phyloP scores from a whole-genome alignment of 2,888 invertebrate genomes.

The Sphaerophoria rueppellii region DNA sequence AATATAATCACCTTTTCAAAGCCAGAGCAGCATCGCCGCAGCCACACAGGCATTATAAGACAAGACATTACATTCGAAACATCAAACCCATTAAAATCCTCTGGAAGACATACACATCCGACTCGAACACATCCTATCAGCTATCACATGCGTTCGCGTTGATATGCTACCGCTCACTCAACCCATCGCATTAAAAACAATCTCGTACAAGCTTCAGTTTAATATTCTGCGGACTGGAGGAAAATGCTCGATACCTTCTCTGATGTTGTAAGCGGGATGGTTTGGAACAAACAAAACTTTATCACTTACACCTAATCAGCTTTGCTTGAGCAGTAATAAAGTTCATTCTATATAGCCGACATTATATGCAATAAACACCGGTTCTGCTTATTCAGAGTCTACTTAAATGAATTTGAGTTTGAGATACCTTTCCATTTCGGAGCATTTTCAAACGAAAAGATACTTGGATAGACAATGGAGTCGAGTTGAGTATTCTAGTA shows the following conservation, averaged over 20 bases:
- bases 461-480: not conserved
- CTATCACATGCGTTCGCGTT: not conserved
- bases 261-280: not conserved
- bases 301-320: conserved; percentile 72
- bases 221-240: conserved; percentile 11
- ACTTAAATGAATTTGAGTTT: not conserved
- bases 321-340: conserved; percentile 67
- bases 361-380: conserved; percentile 63
- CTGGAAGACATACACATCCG: conserved; percentile 11
- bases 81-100: conserved; percentile 53
- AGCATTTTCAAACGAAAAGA: conserved; percentile 19
- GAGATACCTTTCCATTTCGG: conserved; percentile 32
- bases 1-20: conserved; percentile 39
- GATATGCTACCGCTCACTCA: not conserved
- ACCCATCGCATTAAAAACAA: conserved; percentile 40
- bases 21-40: not conserved
- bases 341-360: conserved; percentile 59
- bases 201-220: conserved; percentile 22
- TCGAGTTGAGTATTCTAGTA: not conserved
- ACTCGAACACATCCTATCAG: not conserved
- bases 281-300: conserved; percentile 46
- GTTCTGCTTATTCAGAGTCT: conserved; percentile 43
- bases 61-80: conserved; percentile 42
- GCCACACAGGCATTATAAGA: too few species aligned
- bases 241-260: conserved; percentile 26